Base-by-base conservation (phyloP, 2,797 vertebrate species). In the Typhlichthys subterraneus region DNA sequence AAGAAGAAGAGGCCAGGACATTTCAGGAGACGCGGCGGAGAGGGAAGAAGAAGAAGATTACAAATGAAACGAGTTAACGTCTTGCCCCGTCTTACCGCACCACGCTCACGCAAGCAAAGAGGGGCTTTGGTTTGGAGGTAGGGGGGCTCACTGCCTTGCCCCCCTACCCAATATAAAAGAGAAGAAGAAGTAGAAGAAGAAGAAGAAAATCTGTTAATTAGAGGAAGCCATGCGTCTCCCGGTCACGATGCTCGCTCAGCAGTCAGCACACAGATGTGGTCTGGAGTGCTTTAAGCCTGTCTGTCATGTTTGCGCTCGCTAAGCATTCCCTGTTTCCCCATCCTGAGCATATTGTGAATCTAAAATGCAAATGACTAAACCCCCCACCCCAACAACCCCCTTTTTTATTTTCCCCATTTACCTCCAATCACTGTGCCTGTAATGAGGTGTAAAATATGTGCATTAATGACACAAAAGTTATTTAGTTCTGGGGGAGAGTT, bases 1-100 rank as follows among this genome's bases (percentile, higher is more conserved):
- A 23, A 23, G 96, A 96, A 93, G 96, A 96, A 96, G 95, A 98
- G 93, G 95, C 94, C 93, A 98, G 95, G 95, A 97, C 93, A 96
- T 95, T 96, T 95, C 94, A 93, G 95, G 94, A 96, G 96, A 96
- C 90, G 92, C 86, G 75, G 96, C 94, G 79, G 93, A 90, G 89
- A 94, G 91, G 89, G 94, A 95, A 93, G 19, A 23, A 23, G 19
- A 23, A 87, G 89, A 92, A 94, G 94, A 96, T 94, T 93, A 93
- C 91, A 96, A 97, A 95, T 95, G 94, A 95, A 96, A 95, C 94
- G 85, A 93, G 93, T 93, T 90, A 95, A 94, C 94, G 95, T 94
- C 94, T 94, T 91, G 83, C 90, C 88, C 19, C 75, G 87, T 94
- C 94, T 94, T 91, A 90, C 91, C 92, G 90, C 81, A 80, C 77